These are phyloP conservation scores for Pollenia angustigena DNA, from an alignment of 2,888 invertebrate genomes.

Conservation along the genomic window DNA sequence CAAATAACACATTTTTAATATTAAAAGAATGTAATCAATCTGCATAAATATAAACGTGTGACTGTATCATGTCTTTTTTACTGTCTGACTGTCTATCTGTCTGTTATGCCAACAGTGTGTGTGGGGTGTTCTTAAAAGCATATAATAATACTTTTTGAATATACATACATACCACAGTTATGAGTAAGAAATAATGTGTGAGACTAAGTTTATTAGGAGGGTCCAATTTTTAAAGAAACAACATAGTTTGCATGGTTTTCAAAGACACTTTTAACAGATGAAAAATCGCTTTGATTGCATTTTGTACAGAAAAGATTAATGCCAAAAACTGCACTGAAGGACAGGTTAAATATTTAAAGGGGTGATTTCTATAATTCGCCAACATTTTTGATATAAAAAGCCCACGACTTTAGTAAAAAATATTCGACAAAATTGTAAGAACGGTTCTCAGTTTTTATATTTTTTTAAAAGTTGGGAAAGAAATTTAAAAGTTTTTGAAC, in stretches of 20 bases:
- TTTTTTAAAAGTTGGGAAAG: too few relatives aligned
- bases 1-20: constrained; percentile 41
- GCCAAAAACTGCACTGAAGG: too few relatives aligned
- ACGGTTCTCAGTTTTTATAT: too few relatives aligned
- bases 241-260: neutral
- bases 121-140: constrained; percentile 52
- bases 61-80: constrained; percentile 2
- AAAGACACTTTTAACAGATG: too few relatives aligned
- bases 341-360: too few relatives aligned
- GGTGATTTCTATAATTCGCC: too few relatives aligned
- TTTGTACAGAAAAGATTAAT: too few relatives aligned
- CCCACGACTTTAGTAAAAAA: too few relatives aligned
- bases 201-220: constrained; percentile 3
- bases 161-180: constrained; percentile 30
- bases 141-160: constrained; percentile 2
- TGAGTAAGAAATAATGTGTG: constrained; percentile 11
- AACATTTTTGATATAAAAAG: too few relatives aligned
- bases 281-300: too few relatives aligned
- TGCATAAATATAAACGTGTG: constrained; percentile 43
- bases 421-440: too few relatives aligned
- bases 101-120: neutral
- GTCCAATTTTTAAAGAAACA: neutral
- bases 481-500: neutral
- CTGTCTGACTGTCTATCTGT: constrained; percentile 17
- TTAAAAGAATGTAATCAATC: constrained; percentile 59